A percentile compares a stretch with the other conserved stretches of the same genome.
These are phyloP conservation scores for Platynereis dumerilii DNA, from an alignment of 2,888 invertebrate species.

Conservation along the genomic window DNA sequence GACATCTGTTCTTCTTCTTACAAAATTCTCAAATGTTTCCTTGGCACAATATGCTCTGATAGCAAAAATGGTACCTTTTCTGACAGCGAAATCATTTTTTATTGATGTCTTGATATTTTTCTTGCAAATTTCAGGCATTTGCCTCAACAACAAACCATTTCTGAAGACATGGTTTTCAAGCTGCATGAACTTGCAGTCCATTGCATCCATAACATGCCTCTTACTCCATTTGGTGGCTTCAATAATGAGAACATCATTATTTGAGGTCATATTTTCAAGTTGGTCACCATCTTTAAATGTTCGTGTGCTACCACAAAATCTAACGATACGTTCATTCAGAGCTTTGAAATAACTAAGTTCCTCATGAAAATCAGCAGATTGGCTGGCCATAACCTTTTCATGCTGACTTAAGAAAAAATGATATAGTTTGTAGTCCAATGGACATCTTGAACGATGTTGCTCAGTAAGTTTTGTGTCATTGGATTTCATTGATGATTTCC, in stretches of 20 bases:
- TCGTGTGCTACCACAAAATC: not conserved
- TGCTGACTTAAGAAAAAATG: not conserved
- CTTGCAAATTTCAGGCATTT: not conserved
- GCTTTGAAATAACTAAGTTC: not conserved
- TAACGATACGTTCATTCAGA: not conserved
- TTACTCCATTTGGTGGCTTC: not conserved
- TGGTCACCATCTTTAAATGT: too few species aligned
- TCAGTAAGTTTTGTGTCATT: not conserved
- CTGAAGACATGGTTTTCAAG: slow-evolving; percentile 2
- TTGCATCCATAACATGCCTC: not conserved
- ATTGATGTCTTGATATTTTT: too few species aligned
- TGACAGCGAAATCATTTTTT: too few species aligned
- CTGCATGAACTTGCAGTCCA: not conserved
- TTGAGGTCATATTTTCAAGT: not conserved
- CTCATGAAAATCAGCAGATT: not conserved
- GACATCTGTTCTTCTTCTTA: too few species aligned
- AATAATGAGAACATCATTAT: not conserved
- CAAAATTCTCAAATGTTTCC: too few species aligned
- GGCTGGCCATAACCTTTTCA: not conserved
- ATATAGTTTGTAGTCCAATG: not conserved
- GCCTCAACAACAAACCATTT: not conserved
- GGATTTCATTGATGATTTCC: not conserved
- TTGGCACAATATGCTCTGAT: too few species aligned
- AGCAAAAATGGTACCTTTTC: too few species aligned
- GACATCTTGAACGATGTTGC: too few species aligned